Conservation (phyloP, 2,113 vertebrate species). For the Gasterosteus aculeatus region DNA sequence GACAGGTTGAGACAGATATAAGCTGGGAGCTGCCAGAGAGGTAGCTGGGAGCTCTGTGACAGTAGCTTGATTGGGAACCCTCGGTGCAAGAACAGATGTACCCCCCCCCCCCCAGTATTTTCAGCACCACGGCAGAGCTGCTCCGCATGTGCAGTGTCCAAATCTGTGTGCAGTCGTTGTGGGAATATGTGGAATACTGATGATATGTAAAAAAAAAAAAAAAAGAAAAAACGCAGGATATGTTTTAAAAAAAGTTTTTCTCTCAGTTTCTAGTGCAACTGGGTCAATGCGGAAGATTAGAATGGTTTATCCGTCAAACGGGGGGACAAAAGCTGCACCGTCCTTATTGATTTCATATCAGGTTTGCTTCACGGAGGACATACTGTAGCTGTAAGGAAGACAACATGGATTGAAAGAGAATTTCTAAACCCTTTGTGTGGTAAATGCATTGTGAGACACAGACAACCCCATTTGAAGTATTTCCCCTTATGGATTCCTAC, state of each 20-base stretch:
- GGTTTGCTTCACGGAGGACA: not conserved
- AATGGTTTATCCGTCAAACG: conserved; percentile 32
- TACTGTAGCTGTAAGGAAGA: not conserved
- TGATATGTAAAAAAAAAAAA: not conserved
- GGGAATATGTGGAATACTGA: conserved; percentile 21
- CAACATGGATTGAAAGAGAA: not conserved
- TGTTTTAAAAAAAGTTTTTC: not conserved
- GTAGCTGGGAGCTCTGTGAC: conserved; percentile 58
- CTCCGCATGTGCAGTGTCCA: conserved; percentile 12
- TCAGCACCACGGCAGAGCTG: conserved; percentile 35
- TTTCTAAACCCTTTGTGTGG: not conserved
- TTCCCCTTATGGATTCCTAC: conserved; percentile 23
- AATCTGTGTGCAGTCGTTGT: conserved; percentile 28
- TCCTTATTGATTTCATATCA: conserved; percentile 19
- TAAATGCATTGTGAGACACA: not conserved
- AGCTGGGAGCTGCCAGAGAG: conserved; percentile 54
- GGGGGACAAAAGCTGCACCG: conserved; percentile 8
- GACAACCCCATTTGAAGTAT: conserved; percentile 18
- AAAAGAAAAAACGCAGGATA: not conserved
- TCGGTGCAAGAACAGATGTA: conserved; percentile 52
- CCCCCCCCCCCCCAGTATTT: conserved; percentile 10
- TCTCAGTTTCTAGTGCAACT: conserved; percentile 1
- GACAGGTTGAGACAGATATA: conserved; percentile 69
- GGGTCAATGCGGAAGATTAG: conserved; percentile 11
- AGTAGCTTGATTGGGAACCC: conserved; percentile 64